Evolutionary conservation across 1,140 invertebrate species (phyloP).

Genomic region (Drosophila ambigua): DNA sequence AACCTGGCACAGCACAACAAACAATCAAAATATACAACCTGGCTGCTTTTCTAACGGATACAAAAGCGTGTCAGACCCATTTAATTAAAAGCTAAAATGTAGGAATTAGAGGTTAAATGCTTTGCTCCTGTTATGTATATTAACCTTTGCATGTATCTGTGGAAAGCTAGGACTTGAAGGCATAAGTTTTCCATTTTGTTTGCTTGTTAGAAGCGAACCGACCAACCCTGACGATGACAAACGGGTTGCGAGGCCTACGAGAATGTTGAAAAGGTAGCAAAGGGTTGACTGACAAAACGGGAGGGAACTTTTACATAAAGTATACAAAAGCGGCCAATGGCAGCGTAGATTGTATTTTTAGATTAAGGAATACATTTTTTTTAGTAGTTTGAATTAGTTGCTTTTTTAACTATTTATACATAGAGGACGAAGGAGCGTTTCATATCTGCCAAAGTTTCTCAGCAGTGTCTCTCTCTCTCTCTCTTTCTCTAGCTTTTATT

Average conservation of each 20-base stretch:
- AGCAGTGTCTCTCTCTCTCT: too few relatives aligned
- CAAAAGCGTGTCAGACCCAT: constrained; percentile 47
- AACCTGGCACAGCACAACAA: constrained; percentile 8
- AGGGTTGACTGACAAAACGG: constrained; percentile 37
- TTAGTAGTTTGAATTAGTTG: not conserved
- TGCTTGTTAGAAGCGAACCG: constrained; percentile 22
- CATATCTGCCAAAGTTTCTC: too few relatives aligned
- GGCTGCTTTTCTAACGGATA: constrained; percentile 12
- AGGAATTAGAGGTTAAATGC: constrained; percentile 53
- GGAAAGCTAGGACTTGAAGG: not conserved
- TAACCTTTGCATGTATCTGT: constrained; percentile 48
- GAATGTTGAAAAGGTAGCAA: constrained; percentile 22
- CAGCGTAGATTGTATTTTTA: constrained; percentile 5
- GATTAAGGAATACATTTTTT: too few relatives aligned
- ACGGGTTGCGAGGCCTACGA: constrained; percentile 42
- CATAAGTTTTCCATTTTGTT: constrained; percentile 42
- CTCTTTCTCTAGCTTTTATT: not conserved
- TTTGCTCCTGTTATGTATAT: constrained; percentile 12
- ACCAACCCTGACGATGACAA: constrained; percentile 28
- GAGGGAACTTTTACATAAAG: constrained; percentile 8
- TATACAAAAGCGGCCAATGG: constrained; percentile 46
- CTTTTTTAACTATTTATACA: too few relatives aligned
- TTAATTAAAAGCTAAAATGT: constrained; percentile 61
- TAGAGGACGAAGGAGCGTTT: too few relatives aligned
- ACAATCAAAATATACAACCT: constrained; percentile 55